Base-by-base conservation (phyloP, 2,888 invertebrate genomes). In the Pachycephus smyrnensis region DNA sequence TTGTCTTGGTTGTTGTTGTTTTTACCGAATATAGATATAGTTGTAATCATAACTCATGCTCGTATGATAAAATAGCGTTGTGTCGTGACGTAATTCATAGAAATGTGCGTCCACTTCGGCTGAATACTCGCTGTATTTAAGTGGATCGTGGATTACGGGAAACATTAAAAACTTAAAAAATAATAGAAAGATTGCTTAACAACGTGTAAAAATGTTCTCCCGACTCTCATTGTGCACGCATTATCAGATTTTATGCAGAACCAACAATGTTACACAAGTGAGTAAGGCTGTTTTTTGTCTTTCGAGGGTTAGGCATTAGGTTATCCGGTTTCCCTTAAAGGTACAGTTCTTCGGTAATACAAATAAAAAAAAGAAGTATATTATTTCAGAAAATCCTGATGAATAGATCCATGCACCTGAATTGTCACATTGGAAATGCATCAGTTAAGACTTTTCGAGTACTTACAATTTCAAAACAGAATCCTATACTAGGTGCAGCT, bases 171-270 rank as follows among this genome's bases (percentile, higher is more conserved):
- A 23, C 40, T 23, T 23, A 23, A 40, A 40, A 6, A 40, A 23
- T 40, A 40, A 40, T 23, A 40, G 6, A 9, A 15, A 40, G 40
- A 40, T 40, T 40, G 31, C n/a, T 32, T 15, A 75, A 36, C 6
- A 80, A 75, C 75, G 68, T 11, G 32, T n/a, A 33, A 83, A 77
- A 76, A 90, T 90, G 89, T 84, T 90, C 55, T 83, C 83, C 11
- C 84, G 89, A 75, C 80, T 82, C 15, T 83, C 84, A 12, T 9
- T 83, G 73, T 84, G 80, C 32, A 40, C 83, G 33, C 75, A 80
- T 30, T 82, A 81, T 68, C 83, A 81, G 68, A 73, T 81, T 12
- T 68, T 87, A 71, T 73, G 86, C 76, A 86, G 80, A 73, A 78
- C 82, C 81, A 86, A 79, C 30, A 37, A 75, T 33, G 79, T 77